Conservation (phyloP, 2,113 vertebrate genomes). For the Cebidichthys violaceus region DNA sequence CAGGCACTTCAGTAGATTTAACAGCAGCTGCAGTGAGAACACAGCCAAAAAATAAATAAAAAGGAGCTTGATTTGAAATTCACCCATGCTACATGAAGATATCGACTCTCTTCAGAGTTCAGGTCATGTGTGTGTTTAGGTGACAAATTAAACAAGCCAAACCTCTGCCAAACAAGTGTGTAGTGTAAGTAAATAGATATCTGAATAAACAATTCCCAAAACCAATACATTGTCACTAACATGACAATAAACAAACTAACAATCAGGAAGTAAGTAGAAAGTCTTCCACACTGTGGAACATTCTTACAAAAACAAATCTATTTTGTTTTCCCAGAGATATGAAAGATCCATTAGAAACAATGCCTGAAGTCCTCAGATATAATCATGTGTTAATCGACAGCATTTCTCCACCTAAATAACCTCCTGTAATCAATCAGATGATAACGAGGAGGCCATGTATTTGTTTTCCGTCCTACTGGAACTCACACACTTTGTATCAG, state of each 20-base stretch:
- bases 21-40: not conserved
- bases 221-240: no score
- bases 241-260: not conserved
- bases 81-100: no score
- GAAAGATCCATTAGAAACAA: not conserved
- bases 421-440: not conserved
- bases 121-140: not conserved
- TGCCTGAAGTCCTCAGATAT: not conserved
- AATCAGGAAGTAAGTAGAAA: not conserved
- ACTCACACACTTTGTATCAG: not conserved
- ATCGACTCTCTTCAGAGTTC: not conserved
- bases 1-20: not conserved
- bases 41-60: not conserved
- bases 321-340: no score
- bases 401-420: not conserved
- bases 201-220: not conserved
- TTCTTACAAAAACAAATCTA: not conserved
- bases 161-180: constrained; percentile 6
- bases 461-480: not conserved
- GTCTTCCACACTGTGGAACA: not conserved
- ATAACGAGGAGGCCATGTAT: not conserved
- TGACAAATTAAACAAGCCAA: not conserved
- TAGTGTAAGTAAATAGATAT: not conserved
- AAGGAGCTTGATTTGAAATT: not conserved
- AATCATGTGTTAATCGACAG: not conserved